Evolutionary conservation across 2,888 invertebrate species (phyloP).

Genomic region (Priocnemis perturbator): DNA sequence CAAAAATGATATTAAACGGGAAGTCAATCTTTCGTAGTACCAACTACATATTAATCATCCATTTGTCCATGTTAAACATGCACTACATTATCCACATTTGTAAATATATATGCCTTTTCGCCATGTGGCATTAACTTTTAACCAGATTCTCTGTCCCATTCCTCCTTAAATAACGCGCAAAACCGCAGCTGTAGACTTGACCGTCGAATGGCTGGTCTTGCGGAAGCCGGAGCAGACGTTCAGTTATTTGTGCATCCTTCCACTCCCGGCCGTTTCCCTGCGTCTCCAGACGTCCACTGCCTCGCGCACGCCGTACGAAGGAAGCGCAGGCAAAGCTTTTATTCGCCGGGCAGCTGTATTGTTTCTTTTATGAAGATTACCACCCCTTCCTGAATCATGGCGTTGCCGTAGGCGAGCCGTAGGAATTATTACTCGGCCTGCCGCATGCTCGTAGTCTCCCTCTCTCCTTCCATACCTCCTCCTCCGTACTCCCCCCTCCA

Average conservation of each 20-base stretch:
- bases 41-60: no score
- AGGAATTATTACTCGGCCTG: slow-evolving; percentile 36
- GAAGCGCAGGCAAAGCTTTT: slow-evolving; percentile 26
- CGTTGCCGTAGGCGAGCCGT: slow-evolving; percentile 20
- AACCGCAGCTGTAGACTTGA: slow-evolving; percentile 52
- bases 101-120: no score
- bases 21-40: no score
- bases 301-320: not conserved
- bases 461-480: slow-evolving; percentile 8
- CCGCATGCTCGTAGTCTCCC: slow-evolving; percentile 4
- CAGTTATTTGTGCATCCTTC: slow-evolving; percentile 44
- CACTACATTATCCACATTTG: no score
- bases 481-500: not conserved
- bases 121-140: no score
- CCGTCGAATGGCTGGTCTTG: slow-evolving; percentile 35
- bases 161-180: slow-evolving; percentile 55
- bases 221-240: slow-evolving; percentile 53
- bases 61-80: no score
- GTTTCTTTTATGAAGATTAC: slow-evolving; percentile 52
- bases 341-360: slow-evolving; percentile 27
- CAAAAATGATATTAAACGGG: no score
- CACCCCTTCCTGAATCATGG: slow-evolving; percentile 38
- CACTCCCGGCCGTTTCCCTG: not conserved
- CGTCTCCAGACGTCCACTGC: not conserved
- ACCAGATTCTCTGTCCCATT: no score